A percentile compares a stretch with the other conserved stretches of the same genome.
These are phyloP conservation scores for Echinops telfairi DNA, from an alignment of 2,113 vertebrate species.

Conservation along the genomic window DNA sequence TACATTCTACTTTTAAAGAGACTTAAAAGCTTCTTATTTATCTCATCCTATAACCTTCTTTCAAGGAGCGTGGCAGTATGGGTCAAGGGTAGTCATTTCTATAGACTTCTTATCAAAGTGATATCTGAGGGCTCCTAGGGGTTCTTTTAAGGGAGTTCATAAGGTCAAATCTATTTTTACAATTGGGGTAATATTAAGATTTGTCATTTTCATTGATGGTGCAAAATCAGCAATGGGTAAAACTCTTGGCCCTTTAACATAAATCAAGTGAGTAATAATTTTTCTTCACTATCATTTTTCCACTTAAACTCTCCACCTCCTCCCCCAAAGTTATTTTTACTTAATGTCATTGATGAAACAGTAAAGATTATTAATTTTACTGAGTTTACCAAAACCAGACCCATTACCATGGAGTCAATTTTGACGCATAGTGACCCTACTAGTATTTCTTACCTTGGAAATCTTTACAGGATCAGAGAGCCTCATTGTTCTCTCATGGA, in stretches of 20 bases:
- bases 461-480: too few species aligned
- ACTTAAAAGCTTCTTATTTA: neutral
- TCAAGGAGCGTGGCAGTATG: neutral
- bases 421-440: too few species aligned
- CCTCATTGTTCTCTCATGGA: too few species aligned
- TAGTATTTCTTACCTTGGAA: neutral
- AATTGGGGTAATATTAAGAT: neutral
- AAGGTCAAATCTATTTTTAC: neutral
- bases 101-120: neutral
- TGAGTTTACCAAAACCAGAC: neutral
- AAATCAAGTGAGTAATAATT: conserved; percentile 14
- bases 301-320: too few species aligned
- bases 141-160: neutral
- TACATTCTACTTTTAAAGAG: neutral
- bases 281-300: conserved; percentile 2
- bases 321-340: too few species aligned
- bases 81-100: neutral
- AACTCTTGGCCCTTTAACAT: neutral
- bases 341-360: neutral
- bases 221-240: too few species aligned
- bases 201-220: conserved; percentile 14
- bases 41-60: neutral
- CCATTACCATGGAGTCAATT: too few species aligned
- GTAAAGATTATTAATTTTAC: neutral
- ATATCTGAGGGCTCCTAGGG: neutral